A percentile compares a stretch with the other conserved stretches of the same genome.
phyloP scores from a whole-genome alignment of 2,797 vertebrate genomes.

The Chrosomus eos region DNA sequence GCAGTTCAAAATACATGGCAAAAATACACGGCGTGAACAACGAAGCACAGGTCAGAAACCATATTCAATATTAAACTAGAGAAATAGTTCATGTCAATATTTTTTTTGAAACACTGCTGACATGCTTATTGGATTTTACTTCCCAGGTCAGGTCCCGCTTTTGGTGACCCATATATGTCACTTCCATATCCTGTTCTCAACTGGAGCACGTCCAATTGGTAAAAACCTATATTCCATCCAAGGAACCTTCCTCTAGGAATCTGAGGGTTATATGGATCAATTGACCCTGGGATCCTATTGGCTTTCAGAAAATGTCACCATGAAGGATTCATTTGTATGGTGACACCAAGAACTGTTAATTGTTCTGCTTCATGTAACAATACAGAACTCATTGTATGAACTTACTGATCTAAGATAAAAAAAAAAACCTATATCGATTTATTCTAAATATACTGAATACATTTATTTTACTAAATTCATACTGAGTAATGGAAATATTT shows the following conservation, averaged over 20 bases:
- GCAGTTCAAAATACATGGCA: background rate
- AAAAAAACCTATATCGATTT: background rate
- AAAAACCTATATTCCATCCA: background rate
- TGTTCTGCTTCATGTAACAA: constrained; percentile 18
- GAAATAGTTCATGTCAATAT: constrained; percentile 3
- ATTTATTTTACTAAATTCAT: too few species aligned
- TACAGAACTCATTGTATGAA: background rate
- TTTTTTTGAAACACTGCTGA: constrained; percentile 7
- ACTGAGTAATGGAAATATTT: too few species aligned
- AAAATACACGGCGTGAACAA: background rate
- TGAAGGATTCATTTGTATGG: constrained; percentile 38
- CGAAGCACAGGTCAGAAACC: constrained; percentile 3
- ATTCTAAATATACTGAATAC: too few species aligned
- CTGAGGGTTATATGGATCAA: constrained; percentile 17
- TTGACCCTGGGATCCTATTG: constrained; percentile 45
- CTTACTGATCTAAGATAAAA: background rate
- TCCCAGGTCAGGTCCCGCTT: background rate
- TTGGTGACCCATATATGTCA: constrained; percentile 29
- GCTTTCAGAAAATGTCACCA: constrained; percentile 44
- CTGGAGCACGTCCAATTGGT: background rate
- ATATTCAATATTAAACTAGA: constrained; percentile 6
- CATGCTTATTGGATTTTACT: constrained; percentile 28
- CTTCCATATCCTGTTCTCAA: constrained; percentile 1
- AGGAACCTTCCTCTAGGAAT: background rate
- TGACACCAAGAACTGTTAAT: background rate